These are phyloP conservation scores for Erebia epiphron DNA, from an alignment of 2,888 invertebrate genomes.

Conservation along the genomic window DNA sequence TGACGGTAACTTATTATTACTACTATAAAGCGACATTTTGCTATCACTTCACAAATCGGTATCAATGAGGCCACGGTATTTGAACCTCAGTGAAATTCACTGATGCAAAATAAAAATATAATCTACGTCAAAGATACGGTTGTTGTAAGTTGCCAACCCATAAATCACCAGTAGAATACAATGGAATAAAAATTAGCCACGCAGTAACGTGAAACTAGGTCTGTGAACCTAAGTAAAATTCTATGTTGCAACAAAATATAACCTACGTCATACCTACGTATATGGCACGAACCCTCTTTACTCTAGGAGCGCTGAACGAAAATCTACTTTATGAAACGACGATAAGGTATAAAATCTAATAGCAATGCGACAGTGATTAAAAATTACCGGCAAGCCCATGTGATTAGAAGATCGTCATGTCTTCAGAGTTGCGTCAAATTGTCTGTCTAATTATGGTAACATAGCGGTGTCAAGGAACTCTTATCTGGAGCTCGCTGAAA, in stretches of 20 bases:
- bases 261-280: constrained; percentile 29
- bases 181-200: background rate
- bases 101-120: background rate
- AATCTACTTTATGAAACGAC: background rate
- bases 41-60: no score
- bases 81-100: background rate
- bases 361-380: constrained; percentile 19
- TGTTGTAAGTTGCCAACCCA: background rate
- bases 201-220: constrained; percentile 1
- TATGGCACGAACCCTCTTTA: constrained; percentile 15
- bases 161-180: background rate
- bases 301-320: background rate
- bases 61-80: background rate
- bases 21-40: no score
- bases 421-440: constrained; percentile 34
- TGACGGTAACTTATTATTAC: no score
- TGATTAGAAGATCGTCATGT: constrained; percentile 32
- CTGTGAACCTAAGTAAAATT: constrained; percentile 17
- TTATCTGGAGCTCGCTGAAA: constrained; percentile 27
- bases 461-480: constrained; percentile 33
- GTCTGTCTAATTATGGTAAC: constrained; percentile 35
- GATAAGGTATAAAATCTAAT: constrained; percentile 19
- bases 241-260: constrained; percentile 24
- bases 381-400: constrained; percentile 29
- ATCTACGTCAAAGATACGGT: background rate